These are phyloP conservation scores for Pardalotus punctatus DNA, from an alignment of 2,113 vertebrate species.

Conservation along the genomic window DNA sequence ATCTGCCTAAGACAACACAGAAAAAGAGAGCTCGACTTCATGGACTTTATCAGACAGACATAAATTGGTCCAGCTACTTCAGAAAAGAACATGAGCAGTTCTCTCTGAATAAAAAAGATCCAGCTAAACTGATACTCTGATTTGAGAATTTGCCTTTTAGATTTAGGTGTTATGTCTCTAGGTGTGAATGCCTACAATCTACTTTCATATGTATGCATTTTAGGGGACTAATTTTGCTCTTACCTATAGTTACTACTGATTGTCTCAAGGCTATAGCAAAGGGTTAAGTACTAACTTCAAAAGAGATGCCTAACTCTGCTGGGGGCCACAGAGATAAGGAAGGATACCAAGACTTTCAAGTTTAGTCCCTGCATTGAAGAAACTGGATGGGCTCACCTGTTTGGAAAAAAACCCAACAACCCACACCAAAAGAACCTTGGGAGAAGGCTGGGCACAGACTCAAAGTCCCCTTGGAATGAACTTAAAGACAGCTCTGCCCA, in stretches of 20 bases:
- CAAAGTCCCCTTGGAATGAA: slow-evolving; percentile 22
- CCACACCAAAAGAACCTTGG: not conserved
- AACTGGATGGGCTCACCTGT: not conserved
- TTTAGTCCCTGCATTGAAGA: not conserved
- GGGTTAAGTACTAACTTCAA: slow-evolving; percentile 36
- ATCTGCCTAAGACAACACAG: not conserved
- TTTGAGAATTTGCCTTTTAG: slow-evolving; percentile 12
- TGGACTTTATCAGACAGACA: not conserved
- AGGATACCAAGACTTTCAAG: slow-evolving; percentile 24
- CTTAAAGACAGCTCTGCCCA: not conserved
- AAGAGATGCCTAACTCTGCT: not conserved
- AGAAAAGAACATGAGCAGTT: not conserved
- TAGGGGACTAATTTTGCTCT: not conserved
- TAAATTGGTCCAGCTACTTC: not conserved
- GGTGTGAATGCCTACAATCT: not conserved
- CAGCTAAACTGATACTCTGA: not conserved
- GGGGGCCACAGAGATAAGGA: slow-evolving; percentile 20
- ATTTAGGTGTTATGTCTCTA: not conserved
- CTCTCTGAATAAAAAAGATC: not conserved
- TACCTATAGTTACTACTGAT: not conserved
- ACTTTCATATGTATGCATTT: not conserved
- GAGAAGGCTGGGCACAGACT: not conserved
- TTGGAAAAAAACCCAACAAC: not conserved
- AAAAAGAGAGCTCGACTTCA: not conserved
- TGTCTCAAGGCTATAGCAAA: slow-evolving; percentile 11